These are phyloP conservation scores for Cyclopterus lumpus DNA, from an alignment of 2,797 vertebrate genomes.

Conservation along the genomic window DNA sequence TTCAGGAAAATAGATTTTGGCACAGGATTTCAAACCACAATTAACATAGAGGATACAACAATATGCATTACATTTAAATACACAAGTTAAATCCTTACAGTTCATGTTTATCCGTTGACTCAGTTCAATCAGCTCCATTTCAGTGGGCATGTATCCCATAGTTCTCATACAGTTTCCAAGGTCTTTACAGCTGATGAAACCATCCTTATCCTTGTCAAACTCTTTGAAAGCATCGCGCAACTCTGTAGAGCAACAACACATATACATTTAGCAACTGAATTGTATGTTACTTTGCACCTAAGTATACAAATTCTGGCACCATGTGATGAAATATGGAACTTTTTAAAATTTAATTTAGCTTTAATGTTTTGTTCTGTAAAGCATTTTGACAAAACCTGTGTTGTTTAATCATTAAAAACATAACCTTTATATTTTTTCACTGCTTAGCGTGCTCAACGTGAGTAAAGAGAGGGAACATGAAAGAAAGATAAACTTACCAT, in stretches of 20 bases:
- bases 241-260: conserved; percentile 80
- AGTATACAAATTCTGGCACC: background rate
- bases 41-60: background rate
- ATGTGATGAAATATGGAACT: background rate
- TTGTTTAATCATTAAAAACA: background rate
- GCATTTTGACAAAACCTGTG: background rate
- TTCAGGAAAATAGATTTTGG: conserved; percentile 64
- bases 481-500: conserved; percentile 84
- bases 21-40: conserved; percentile 18
- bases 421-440: background rate
- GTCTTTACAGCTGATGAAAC: conserved; percentile 98
- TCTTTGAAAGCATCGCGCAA: conserved; percentile 96
- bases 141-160: conserved; percentile 99
- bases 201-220: conserved; percentile 98
- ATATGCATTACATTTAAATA: background rate
- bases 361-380: conserved; percentile 1
- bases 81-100: conserved; percentile 77
- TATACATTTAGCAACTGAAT: background rate
- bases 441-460: background rate
- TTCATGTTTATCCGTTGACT: conserved; percentile 99
- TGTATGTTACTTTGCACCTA: background rate
- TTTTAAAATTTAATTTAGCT: background rate
- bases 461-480: background rate
- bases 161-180: conserved; percentile 98
- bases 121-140: conserved; percentile 98